phyloP scores from a whole-genome alignment of 2,797 vertebrate species.

The Lagocephalus sceleratus region DNA sequence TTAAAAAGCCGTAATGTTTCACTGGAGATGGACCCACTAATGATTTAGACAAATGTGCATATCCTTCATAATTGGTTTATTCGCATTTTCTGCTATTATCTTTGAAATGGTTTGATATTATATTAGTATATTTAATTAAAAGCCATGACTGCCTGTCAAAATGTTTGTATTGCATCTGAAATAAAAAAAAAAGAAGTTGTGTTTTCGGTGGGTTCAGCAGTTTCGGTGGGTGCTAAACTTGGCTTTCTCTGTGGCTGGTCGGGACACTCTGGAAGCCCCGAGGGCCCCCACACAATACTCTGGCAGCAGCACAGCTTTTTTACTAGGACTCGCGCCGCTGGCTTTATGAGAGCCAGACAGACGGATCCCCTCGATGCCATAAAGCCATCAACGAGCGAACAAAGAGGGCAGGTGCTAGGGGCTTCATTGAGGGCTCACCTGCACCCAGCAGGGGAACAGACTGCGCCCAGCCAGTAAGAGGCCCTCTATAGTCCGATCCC shows the following conservation, averaged over 20 bases:
- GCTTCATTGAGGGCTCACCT: constrained; percentile 79
- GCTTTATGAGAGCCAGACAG: constrained; percentile 78
- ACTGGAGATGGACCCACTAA: constrained; percentile 7
- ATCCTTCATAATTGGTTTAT: too few species aligned
- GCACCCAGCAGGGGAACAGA: constrained; percentile 71
- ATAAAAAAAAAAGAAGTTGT: too few species aligned
- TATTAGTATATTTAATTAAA: too few species aligned
- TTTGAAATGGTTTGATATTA: too few species aligned
- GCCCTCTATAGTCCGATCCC: constrained; percentile 64
- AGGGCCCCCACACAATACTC: constrained; percentile 68
- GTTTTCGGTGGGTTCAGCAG: not conserved
- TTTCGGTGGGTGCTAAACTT: constrained; percentile 26
- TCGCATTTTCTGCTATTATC: too few species aligned
- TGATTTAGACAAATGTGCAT: too few species aligned
- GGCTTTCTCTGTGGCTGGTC: constrained; percentile 37
- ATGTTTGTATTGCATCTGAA: too few species aligned
- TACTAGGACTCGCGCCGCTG: constrained; percentile 69
- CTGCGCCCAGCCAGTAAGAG: constrained; percentile 69
- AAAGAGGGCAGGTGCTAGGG: constrained; percentile 79
- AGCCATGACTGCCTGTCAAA: too few species aligned
- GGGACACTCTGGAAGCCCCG: constrained; percentile 56
- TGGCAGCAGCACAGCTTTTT: constrained; percentile 71
- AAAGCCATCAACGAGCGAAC: constrained; percentile 78
- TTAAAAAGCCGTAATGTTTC: constrained; percentile 20
- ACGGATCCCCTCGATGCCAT: constrained; percentile 73